phyloP scores from a whole-genome alignment of 2,797 vertebrate species.

The Esox lucius region DNA sequence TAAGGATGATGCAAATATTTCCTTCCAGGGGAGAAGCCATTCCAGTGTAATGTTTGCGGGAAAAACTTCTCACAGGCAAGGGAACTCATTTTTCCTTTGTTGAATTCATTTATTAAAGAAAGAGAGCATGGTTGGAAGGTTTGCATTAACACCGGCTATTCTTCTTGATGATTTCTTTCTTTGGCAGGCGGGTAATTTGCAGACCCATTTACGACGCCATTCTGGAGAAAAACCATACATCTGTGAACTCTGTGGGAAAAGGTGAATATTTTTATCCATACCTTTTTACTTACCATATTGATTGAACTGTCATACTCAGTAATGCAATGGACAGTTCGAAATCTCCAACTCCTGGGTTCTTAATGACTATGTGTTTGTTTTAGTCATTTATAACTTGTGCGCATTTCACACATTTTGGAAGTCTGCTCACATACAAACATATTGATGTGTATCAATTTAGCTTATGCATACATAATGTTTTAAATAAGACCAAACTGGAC shows the following conservation, averaged over 20 bases:
- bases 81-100: conserved; percentile 9
- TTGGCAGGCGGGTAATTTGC: conserved; percentile 91
- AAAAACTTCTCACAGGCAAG: conserved; percentile 98
- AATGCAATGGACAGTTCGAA: too few relatives aligned
- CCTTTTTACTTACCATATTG: background rate
- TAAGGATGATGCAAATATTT: background rate
- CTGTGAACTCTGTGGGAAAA: conserved; percentile 97
- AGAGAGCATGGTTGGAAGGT: background rate
- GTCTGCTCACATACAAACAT: too few relatives aligned
- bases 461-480: too few relatives aligned
- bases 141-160: background rate
- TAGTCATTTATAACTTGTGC: too few relatives aligned
- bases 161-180: conserved; percentile 28
- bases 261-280: conserved; percentile 66
- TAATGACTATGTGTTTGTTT: too few relatives aligned
- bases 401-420: too few relatives aligned
- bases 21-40: conserved; percentile 93
- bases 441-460: too few relatives aligned
- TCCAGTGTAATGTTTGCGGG: conserved; percentile 96
- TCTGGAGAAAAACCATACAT: conserved; percentile 98
- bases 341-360: too few relatives aligned
- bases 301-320: too few relatives aligned
- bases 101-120: background rate
- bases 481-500: too few relatives aligned
- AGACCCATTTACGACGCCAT: conserved; percentile 94